These are phyloP conservation scores for Galendromus occidentalis DNA, from an alignment of 1,140 invertebrate species.

Conservation along the genomic window DNA sequence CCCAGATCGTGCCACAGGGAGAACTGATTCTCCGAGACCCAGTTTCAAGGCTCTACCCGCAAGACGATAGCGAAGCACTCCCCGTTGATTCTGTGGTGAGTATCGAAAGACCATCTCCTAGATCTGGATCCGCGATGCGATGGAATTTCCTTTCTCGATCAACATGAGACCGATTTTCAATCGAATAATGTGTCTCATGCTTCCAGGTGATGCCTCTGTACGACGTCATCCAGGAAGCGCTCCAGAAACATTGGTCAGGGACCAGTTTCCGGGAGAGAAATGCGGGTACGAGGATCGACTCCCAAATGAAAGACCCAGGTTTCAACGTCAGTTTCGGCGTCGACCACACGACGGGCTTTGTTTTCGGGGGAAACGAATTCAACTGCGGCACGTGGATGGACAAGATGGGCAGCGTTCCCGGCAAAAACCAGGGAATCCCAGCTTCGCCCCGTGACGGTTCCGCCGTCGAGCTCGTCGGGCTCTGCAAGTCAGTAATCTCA, in stretches of 20 bases:
- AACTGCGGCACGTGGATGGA: conserved; percentile 99
- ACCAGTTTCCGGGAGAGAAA: conserved; percentile 75
- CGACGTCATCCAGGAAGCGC: conserved; percentile 82
- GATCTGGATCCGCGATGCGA: too few relatives aligned
- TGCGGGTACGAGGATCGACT: conserved; percentile 79
- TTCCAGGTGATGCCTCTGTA: conserved; percentile 35
- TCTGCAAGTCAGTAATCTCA: conserved; percentile 48
- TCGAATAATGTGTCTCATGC: too few relatives aligned
- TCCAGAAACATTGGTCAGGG: conserved; percentile 73
- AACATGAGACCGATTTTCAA: too few relatives aligned
- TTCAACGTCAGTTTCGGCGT: conserved; percentile 84
- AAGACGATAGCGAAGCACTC: conserved; percentile 49
- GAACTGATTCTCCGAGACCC: conserved; percentile 48
- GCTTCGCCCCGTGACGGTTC: conserved; percentile 88
- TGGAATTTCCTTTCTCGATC: too few relatives aligned
- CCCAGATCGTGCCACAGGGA: conserved; percentile 51
- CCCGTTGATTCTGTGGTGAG: conserved; percentile 30
- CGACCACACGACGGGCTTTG: conserved; percentile 74
- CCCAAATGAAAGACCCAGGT: conserved; percentile 69
- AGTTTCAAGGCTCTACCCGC: conserved; percentile 52
- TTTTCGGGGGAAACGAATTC: conserved; percentile 78
- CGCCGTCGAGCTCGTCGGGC: conserved; percentile 76
- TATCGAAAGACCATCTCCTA: too few relatives aligned
- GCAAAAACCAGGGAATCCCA: conserved; percentile 73
- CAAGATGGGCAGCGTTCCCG: conserved; percentile 90